phyloP scores from a whole-genome alignment of 2,888 invertebrate genomes.

The Andricus quercusramuli region DNA sequence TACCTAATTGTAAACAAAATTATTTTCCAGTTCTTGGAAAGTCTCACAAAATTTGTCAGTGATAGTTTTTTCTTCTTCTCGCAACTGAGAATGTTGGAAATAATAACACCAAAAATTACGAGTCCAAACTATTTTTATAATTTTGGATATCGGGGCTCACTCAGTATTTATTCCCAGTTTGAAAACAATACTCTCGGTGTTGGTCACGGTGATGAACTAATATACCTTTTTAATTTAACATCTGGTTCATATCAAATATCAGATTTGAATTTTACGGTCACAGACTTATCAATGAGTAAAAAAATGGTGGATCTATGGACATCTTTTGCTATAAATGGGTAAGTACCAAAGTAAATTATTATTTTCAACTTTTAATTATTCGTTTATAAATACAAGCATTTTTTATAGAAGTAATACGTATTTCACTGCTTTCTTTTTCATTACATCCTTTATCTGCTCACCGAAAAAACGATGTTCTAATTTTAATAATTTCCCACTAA shows the following conservation, averaged over 20 bases:
- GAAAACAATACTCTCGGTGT: neutral
- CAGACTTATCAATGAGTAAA: neutral
- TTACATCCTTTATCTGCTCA: too few relatives aligned
- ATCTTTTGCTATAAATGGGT: conserved; percentile 17
- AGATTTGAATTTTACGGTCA: neutral
- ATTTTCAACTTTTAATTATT: too few relatives aligned
- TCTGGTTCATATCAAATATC: neutral
- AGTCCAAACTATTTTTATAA: conserved; percentile 3
- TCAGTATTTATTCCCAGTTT: neutral
- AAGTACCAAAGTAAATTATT: neutral
- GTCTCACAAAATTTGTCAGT: neutral
- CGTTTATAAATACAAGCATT: too few relatives aligned
- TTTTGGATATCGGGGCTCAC: conserved; percentile 11
- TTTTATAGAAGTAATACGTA: too few relatives aligned
- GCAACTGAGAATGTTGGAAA: neutral
- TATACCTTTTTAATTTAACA: neutral
- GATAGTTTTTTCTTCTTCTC: conserved; percentile 21
- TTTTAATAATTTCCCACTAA: too few relatives aligned
- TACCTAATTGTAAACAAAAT: neutral
- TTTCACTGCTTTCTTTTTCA: too few relatives aligned
- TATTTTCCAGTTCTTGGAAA: neutral
- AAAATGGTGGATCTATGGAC: conserved; percentile 26
- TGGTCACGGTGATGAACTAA: neutral
- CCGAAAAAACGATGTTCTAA: too few relatives aligned
- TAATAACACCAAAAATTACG: neutral